A percentile compares a stretch with the other conserved stretches of the same genome.
phyloP scores from a whole-genome alignment of 2,888 invertebrate species.

The Drosophila mettleri region DNA sequence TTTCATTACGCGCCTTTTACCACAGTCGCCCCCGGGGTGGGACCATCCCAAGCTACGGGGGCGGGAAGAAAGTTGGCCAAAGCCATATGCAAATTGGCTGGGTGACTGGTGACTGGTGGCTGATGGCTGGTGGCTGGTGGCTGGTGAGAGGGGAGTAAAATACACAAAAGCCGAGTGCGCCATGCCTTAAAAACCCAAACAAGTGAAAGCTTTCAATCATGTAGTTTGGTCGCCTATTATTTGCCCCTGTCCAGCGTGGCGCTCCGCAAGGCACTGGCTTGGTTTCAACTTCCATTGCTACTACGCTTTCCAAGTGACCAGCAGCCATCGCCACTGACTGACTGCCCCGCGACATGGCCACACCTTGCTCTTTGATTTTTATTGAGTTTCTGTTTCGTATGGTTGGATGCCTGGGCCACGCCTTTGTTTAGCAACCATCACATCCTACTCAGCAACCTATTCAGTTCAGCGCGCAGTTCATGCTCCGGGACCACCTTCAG shows the following conservation, averaged over 20 bases:
- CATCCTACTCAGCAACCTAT: constrained; percentile 23
- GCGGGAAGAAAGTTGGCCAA: constrained; percentile 9
- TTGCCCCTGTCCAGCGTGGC: constrained; percentile 7
- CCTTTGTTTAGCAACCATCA: constrained; percentile 57
- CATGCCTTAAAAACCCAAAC: constrained; percentile 65
- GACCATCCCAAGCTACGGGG: too few relatives aligned
- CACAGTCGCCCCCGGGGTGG: constrained; percentile 1
- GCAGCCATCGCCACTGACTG: constrained; percentile 49
- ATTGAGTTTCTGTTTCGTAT: constrained; percentile 74
- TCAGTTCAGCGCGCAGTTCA: constrained; percentile 18
- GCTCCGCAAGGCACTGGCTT: constrained; percentile 13
- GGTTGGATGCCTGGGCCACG: constrained; percentile 53
- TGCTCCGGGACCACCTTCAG: constrained; percentile 23
- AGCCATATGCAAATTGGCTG: constrained; percentile 45
- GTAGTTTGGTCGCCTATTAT: constrained; percentile 46
- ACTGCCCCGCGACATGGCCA: constrained; percentile 49
- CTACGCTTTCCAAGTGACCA: constrained; percentile 54
- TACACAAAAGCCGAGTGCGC: constrained; percentile 24
- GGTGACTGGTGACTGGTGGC: not conserved
- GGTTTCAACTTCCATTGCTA: constrained; percentile 31
- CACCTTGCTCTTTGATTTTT: constrained; percentile 77
- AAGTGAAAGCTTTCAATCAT: constrained; percentile 79
- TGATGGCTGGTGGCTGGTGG: not conserved
- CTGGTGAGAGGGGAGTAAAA: not conserved
- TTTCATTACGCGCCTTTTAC: constrained; percentile 46